Percentiles rank a stretch among this genome's conserved stretches.
phyloP scores from a whole-genome alignment of 2,888 invertebrate genomes.

The Orgyia antiqua region DNA sequence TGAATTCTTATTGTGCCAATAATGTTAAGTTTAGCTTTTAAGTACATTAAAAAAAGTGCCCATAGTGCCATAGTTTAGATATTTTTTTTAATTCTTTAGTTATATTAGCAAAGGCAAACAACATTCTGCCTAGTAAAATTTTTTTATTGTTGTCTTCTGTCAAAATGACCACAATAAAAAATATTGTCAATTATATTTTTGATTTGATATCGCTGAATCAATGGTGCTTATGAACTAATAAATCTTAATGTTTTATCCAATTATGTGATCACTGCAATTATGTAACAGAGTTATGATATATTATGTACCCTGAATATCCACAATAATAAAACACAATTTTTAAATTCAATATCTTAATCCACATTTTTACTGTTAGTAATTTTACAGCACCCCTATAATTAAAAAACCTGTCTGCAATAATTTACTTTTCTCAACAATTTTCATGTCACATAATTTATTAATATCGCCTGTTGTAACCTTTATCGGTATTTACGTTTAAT shows the following conservation, averaged over 20 bases:
- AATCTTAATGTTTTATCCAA: conserved; percentile 18
- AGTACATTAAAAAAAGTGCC: conserved; percentile 2
- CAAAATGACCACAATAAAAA: too few species aligned
- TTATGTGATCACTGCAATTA: conserved; percentile 15
- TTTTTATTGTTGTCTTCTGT: background rate
- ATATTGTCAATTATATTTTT: conserved; percentile 8
- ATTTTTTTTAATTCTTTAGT: background rate
- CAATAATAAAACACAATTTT: too few species aligned
- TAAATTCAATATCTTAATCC: too few species aligned
- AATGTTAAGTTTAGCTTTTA: conserved; percentile 24
- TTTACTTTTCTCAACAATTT: too few species aligned
- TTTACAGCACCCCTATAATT: too few species aligned
- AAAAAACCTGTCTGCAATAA: too few species aligned
- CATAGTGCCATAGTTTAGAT: conserved; percentile 14
- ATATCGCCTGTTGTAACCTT: too few species aligned
- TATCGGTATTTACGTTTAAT: too few species aligned
- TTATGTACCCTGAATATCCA: too few species aligned
- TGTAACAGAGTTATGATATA: too few species aligned
- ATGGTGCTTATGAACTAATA: conserved; percentile 53
- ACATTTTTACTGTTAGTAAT: too few species aligned
- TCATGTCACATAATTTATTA: too few species aligned
- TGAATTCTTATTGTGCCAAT: conserved; percentile 73
- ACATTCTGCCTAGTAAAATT: background rate
- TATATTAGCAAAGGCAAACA: background rate
- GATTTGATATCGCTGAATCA: conserved; percentile 55